Evolutionary conservation across 2,888 invertebrate genomes (phyloP).

Genomic region (Liopterus haemorrhoidalis): DNA sequence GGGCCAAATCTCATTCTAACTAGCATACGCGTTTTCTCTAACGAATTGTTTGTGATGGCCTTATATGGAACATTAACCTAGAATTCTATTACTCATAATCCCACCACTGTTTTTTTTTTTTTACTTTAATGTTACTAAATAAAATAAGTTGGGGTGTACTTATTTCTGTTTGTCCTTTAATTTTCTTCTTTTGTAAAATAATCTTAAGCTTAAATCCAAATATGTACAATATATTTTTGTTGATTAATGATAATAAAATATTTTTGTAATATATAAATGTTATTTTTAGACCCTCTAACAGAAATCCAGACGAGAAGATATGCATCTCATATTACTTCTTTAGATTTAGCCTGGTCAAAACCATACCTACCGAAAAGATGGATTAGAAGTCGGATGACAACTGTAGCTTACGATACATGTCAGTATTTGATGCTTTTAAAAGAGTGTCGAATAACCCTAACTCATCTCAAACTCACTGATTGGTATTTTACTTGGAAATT

Average conservation of each 20-base stretch:
- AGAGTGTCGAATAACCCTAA: conserved; percentile 42
- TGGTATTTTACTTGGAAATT: conserved; percentile 48
- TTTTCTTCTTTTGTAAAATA: too few relatives aligned
- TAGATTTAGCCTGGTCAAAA: conserved; percentile 48
- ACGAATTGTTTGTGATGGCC: too few relatives aligned
- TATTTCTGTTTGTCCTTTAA: too few relatives aligned
- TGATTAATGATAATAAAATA: too few relatives aligned
- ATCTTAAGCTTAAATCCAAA: too few relatives aligned
- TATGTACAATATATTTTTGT: too few relatives aligned
- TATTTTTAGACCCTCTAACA: conserved; percentile 38
- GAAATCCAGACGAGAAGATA: conserved; percentile 40
- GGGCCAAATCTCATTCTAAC: too few relatives aligned
- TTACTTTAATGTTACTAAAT: neutral
- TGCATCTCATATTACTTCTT: conserved; percentile 44
- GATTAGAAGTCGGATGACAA: conserved; percentile 42
- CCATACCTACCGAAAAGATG: conserved; percentile 43
- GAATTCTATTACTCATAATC: too few relatives aligned
- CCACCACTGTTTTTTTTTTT: too few relatives aligned
- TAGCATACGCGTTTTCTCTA: too few relatives aligned
- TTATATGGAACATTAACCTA: too few relatives aligned
- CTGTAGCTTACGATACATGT: conserved; percentile 43
- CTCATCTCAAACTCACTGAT: conserved; percentile 45
- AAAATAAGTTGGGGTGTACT: neutral
- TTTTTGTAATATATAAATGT: too few relatives aligned
- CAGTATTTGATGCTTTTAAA: conserved; percentile 38